These are phyloP conservation scores for Elgaria multicarinata DNA, from an alignment of 2,113 vertebrate genomes.

Conservation along the genomic window DNA sequence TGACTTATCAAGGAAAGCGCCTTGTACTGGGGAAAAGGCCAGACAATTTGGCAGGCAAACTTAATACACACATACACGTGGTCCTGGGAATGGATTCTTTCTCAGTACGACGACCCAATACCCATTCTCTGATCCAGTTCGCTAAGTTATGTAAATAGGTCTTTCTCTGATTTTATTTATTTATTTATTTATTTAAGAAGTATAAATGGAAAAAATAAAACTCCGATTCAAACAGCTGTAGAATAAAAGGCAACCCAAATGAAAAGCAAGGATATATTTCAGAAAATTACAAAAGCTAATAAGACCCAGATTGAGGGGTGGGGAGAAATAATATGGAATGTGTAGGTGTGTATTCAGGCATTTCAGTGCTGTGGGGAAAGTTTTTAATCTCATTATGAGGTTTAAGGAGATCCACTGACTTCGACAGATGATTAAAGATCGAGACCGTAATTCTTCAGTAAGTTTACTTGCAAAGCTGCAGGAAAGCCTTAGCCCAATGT, in stretches of 20 bases:
- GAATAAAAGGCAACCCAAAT: not conserved
- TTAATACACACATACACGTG: not conserved
- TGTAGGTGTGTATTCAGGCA: not conserved
- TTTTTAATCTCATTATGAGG: not conserved
- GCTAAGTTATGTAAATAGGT: no score
- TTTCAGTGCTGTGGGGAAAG: no score
- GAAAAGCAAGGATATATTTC: not conserved
- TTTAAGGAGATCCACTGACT: not conserved
- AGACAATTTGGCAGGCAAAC: no score
- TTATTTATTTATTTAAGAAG: not conserved
- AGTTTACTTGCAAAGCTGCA: not conserved
- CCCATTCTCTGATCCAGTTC: not conserved
- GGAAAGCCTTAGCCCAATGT: not conserved
- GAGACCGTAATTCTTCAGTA: no score
- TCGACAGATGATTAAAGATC: no score
- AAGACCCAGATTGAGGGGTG: not conserved
- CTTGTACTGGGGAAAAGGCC: not conserved
- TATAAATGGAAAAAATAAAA: not conserved
- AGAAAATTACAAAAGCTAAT: not conserved
- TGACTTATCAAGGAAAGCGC: constrained; percentile 5
- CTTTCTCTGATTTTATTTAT: not conserved
- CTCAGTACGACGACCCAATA: not conserved
- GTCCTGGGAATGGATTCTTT: not conserved
- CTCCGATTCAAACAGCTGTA: not conserved
- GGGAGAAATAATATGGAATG: not conserved